A percentile compares a stretch with the other conserved stretches of the same genome.
phyloP scores from a whole-genome alignment of 2,113 vertebrate species.

The Eleginops maclovinus region DNA sequence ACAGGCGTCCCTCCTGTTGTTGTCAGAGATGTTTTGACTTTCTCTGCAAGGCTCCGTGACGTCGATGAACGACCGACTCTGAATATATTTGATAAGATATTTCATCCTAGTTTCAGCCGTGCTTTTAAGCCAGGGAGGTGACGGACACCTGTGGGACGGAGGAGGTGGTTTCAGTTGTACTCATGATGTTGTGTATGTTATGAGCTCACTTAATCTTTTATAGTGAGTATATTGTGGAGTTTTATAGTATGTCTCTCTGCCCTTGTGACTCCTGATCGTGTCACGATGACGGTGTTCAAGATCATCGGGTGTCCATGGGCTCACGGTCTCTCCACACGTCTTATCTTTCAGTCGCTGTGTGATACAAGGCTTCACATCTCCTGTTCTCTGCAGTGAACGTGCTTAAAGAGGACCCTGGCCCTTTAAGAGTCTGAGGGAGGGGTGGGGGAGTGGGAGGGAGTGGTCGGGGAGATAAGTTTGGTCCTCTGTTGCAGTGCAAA shows the following conservation, averaged over 20 bases:
- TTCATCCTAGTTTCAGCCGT: too few relatives aligned
- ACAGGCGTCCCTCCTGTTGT: neutral
- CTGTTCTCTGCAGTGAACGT: neutral
- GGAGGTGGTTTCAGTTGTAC: too few relatives aligned
- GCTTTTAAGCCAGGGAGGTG: too few relatives aligned
- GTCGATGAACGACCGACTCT: neutral
- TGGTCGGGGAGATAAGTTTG: conserved; percentile 57
- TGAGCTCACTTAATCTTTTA: too few relatives aligned
- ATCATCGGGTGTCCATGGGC: neutral
- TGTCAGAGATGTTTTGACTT: conserved; percentile 20
- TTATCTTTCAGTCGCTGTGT: neutral
- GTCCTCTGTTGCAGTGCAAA: neutral
- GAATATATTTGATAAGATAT: too few relatives aligned
- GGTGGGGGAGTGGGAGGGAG: conserved; percentile 41
- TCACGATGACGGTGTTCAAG: neutral
- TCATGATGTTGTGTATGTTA: too few relatives aligned
- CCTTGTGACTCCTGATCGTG: neutral
- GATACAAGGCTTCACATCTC: neutral
- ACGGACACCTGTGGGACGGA: too few relatives aligned
- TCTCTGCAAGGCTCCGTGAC: conserved; percentile 4
- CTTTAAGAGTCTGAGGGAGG: conserved; percentile 62
- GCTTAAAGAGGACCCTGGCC: conserved; percentile 24
- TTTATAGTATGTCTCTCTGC: too few relatives aligned
- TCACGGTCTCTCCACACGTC: neutral
- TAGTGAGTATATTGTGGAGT: too few relatives aligned